phyloP scores from a whole-genome alignment of 37 sponge, comb jelly and placozoan genomes.

The Theonella swinhoei region DNA sequence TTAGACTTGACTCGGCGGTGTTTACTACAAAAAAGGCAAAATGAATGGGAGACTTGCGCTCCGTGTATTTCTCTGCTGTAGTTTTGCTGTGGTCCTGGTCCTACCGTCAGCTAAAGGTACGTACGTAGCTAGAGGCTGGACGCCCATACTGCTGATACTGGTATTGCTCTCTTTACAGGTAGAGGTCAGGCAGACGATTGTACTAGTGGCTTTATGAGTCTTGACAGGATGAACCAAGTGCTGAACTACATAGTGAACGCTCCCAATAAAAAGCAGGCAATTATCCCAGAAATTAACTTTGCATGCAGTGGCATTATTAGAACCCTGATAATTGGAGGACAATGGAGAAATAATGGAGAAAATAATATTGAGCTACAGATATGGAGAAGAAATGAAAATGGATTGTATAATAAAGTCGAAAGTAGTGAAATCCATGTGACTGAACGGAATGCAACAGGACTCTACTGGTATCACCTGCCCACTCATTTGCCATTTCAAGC shows the following conservation, averaged over 20 bases:
- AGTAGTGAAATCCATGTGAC: background rate
- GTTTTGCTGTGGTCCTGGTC: no score
- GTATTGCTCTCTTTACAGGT: no score
- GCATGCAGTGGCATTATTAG: background rate
- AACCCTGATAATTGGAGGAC: background rate
- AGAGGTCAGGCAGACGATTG: no score
- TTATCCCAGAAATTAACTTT: background rate
- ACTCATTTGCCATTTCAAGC: background rate
- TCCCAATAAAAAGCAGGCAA: background rate
- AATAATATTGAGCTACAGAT: background rate
- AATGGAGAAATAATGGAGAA: background rate
- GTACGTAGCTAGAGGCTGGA: no score
- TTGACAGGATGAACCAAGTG: background rate
- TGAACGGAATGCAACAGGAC: background rate
- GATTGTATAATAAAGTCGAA: background rate
- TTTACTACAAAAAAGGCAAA: no score
- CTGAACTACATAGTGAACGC: background rate
- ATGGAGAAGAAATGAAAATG: background rate
- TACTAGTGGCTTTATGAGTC: background rate
- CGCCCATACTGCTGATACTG: no score
- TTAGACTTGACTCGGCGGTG: no score
- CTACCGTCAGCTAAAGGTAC: no score
- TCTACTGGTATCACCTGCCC: background rate
- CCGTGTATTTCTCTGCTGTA: no score
- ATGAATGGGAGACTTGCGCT: no score